phyloP scores from a whole-genome alignment of 2,888 invertebrate genomes.

The Phyllotreta cruciferae region DNA sequence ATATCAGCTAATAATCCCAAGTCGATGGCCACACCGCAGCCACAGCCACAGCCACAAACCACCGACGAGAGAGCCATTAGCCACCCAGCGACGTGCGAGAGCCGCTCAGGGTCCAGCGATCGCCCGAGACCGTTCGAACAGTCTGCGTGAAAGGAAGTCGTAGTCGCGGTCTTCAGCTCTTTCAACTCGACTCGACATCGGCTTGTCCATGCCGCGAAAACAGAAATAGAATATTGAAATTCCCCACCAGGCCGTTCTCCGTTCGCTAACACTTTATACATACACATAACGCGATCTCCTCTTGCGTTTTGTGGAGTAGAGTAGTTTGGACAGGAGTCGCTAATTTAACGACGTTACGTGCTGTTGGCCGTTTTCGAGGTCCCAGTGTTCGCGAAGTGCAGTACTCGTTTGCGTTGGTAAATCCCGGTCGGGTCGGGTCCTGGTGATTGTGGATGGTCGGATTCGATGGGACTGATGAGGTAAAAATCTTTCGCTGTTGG shows the following conservation, averaged over 20 bases:
- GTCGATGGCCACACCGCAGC: background rate
- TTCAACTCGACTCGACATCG: slow-evolving; percentile 1
- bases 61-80: background rate
- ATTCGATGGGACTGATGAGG: too few species aligned
- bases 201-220: slow-evolving; percentile 15
- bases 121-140: slow-evolving; percentile 1
- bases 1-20: background rate
- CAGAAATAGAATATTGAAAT: slow-evolving; percentile 19
- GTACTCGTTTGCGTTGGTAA: background rate
- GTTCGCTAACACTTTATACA: slow-evolving; percentile 13
- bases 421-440: background rate
- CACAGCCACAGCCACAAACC: background rate
- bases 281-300: slow-evolving; percentile 4
- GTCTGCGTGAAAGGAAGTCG: slow-evolving; percentile 17
- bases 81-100: slow-evolving; percentile 1
- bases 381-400: slow-evolving; percentile 6
- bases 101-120: background rate
- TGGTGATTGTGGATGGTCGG: background rate
- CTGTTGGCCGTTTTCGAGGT: background rate
- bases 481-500: too few species aligned
- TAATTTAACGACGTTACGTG: background rate
- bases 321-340: slow-evolving; percentile 9
- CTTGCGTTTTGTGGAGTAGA: slow-evolving; percentile 5
- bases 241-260: slow-evolving; percentile 5
- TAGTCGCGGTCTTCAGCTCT: too few species aligned